Conservation (phyloP, 2,888 invertebrate species). For the Pristionchus arcanus region DNA sequence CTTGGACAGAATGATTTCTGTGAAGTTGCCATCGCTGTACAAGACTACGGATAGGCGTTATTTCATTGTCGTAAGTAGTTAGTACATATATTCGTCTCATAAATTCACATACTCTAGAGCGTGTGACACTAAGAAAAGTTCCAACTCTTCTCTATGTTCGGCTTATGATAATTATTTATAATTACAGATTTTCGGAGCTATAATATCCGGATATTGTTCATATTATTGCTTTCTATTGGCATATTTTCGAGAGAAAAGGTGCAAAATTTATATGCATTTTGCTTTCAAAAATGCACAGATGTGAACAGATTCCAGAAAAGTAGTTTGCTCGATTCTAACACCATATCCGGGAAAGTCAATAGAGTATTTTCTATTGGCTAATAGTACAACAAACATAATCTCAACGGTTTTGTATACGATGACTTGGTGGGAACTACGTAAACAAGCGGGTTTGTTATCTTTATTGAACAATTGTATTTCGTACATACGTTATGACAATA, state of each 20-base stretch:
- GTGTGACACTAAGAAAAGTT: no score
- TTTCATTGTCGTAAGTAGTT: neutral
- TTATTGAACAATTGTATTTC: no score
- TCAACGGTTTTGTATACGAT: neutral
- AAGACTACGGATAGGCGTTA: neutral
- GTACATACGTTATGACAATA: no score
- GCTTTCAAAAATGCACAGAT: neutral
- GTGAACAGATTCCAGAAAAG: neutral
- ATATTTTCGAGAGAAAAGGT: neutral
- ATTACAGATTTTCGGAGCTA: neutral
- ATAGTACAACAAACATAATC: neutral
- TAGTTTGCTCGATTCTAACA: neutral
- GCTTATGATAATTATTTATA: no score
- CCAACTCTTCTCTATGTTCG: no score
- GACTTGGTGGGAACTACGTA: neutral
- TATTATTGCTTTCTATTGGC: neutral
- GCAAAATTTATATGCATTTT: neutral
- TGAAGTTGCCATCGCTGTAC: neutral
- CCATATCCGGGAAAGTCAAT: neutral
- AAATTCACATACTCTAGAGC: no score
- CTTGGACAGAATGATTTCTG: neutral
- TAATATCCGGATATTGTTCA: neutral
- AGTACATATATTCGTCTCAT: neutral
- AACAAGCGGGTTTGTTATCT: neutral
- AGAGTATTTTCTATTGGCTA: neutral